Base-by-base conservation (phyloP, 2,888 invertebrate genomes). In the Dastarcus helophoroides region DNA sequence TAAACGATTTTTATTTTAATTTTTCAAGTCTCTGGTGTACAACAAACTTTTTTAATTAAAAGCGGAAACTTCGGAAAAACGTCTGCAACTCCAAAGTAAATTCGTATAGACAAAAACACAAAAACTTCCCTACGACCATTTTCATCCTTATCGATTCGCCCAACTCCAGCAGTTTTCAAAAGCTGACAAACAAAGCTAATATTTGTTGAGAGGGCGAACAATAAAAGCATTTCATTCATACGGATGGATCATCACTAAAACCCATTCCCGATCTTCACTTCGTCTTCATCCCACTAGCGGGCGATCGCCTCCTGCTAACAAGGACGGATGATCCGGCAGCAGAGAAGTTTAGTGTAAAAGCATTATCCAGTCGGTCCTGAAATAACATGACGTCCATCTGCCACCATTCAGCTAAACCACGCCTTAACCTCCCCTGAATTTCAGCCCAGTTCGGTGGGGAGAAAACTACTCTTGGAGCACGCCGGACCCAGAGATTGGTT, bases 131-230 rank as follows among this genome's bases (percentile, higher is more conserved):
- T 49, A 50, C 40, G 33, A 38, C 29, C 31, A 36, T 38, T 36
- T 39, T 35, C 9, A 28, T 41, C 38, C 42, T 40, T 44, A 49
- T 48, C 51, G 46, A 47, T 46, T 43, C 43, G 40, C 39, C 37
- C 35, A 44, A 44, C 40, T 46, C 43, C 41, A 43, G 40, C 46
- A 48, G 47, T 50, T 50, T 50, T 50, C 40, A 51, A 53, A 51
- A 53, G 50, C 52, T 51, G 51, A 51, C 54, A 52, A 54, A 56
- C 56, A 56, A 57, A 58, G 56, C 56, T 51, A 56, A 56, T 58
- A 56, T 58, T 58, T 56, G 52, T 48, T 41, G 48, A 56, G 54
- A 54, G 56, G 54, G 56, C 44, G 51, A 52, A 53, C 54, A 55
- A 53, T 54, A 56, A 56, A 56, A 56, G 53, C 54, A 50, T 55